Percentiles rank a stretch among this genome's conserved stretches.
These are phyloP conservation scores for Aythya fuligula DNA, from an alignment of 2,797 vertebrate species.

Conservation along the genomic window DNA sequence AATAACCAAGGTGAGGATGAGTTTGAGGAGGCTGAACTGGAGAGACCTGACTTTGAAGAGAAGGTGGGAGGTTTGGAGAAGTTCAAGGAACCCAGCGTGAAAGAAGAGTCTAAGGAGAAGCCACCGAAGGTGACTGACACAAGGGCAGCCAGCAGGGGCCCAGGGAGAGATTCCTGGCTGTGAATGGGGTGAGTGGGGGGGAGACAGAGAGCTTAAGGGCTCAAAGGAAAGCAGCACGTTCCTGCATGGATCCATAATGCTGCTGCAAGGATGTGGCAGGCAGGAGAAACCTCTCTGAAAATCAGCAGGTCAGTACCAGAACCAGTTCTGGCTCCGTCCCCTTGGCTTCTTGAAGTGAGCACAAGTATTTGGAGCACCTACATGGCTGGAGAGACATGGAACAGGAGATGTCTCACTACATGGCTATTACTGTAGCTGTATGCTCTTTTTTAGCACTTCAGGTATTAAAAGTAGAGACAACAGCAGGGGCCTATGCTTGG, in stretches of 20 bases:
- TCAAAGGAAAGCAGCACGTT: not conserved
- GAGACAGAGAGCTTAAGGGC: not conserved
- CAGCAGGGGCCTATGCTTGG: accelerated
- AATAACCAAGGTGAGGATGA: slow-evolving; percentile 78
- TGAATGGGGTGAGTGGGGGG: not conserved
- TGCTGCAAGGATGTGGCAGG: not conserved
- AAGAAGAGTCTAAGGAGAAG: slow-evolving; percentile 41
- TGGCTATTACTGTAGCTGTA: not conserved
- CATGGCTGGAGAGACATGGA: not conserved
- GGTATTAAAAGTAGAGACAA: not conserved
- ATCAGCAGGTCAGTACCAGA: not conserved
- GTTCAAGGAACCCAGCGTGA: not conserved
- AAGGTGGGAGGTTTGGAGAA: slow-evolving; percentile 34
- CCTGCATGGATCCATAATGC: not conserved
- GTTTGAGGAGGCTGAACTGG: slow-evolving; percentile 80
- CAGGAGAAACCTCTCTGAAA: not conserved
- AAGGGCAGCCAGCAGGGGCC: not conserved
- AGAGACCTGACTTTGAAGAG: slow-evolving; percentile 71
- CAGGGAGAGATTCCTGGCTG: not conserved
- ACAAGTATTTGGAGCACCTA: not conserved
- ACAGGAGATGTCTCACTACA: not conserved
- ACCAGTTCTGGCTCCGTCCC: not conserved
- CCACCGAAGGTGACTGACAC: slow-evolving; percentile 24
- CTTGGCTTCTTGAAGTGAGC: not conserved
- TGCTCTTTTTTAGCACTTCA: not conserved